Conservation (phyloP, 2,888 invertebrate genomes). For the Rhamnusium bicolor region DNA sequence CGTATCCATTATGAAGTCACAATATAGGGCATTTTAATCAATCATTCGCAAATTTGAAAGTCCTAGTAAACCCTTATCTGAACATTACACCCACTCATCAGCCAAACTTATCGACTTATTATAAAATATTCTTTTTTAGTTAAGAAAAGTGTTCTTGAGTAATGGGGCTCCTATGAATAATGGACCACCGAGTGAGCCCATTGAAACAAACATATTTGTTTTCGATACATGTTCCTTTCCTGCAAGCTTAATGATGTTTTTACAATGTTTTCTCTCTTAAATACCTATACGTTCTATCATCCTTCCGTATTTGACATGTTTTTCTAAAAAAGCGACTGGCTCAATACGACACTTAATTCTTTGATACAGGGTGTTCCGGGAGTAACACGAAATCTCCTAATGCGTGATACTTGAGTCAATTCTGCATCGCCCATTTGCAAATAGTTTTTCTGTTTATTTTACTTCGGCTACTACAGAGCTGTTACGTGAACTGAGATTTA, state of each 20-base stretch:
- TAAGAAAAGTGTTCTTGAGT: constrained; percentile 3
- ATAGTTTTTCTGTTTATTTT: no score
- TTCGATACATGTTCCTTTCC: constrained; percentile 9
- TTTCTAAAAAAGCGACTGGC: no score
- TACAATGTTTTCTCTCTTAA: background rate
- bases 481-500: no score
- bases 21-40: constrained; percentile 62
- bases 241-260: background rate
- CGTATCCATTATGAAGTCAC: constrained; percentile 65
- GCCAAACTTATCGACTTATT: constrained; percentile 28
- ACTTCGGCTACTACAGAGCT: no score
- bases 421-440: no score
- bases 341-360: no score
- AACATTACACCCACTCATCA: constrained; percentile 46
- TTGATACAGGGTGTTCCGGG: no score
- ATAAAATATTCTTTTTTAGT: constrained; percentile 23
- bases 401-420: no score
- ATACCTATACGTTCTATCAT: background rate
- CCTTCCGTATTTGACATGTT: background rate
- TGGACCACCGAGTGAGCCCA: constrained; percentile 15
- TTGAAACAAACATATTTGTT: constrained; percentile 30
- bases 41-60: constrained; percentile 59
- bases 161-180: constrained; percentile 14
- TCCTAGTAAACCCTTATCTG: constrained; percentile 53
- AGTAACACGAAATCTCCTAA: no score